phyloP scores from a whole-genome alignment of 2,113 vertebrate genomes.

The Paradoxurus hermaphroditus region DNA sequence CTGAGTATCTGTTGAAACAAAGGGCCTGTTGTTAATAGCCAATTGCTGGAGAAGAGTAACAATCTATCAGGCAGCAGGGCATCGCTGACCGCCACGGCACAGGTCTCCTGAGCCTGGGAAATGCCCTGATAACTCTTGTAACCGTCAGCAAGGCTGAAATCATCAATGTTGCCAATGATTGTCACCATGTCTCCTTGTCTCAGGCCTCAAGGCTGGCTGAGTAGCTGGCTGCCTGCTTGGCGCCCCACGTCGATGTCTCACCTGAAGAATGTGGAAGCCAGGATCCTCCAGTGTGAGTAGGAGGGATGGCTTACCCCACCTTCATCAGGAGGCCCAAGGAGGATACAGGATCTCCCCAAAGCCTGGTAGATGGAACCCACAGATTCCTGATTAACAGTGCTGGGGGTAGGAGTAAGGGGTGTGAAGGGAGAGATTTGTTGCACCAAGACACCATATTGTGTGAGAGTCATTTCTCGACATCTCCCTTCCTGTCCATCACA shows the following conservation, averaged over 20 bases:
- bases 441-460: background rate
- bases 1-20: slow-evolving; percentile 37
- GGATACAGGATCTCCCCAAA: background rate
- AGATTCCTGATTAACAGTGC: background rate
- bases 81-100: background rate
- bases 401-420: background rate
- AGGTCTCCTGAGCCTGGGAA: background rate
- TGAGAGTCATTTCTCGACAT: background rate
- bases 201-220: slow-evolving; percentile 87
- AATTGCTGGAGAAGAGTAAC: slow-evolving; percentile 33
- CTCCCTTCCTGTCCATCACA: background rate
- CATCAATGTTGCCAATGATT: background rate
- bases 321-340: background rate
- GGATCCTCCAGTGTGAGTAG: slow-evolving; percentile 91
- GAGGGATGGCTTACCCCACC: background rate
- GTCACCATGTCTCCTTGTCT: slow-evolving; percentile 34
- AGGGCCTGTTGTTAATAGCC: slow-evolving; percentile 13
- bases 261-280: slow-evolving; percentile 91
- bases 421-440: background rate
- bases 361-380: background rate
- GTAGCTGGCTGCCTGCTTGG: slow-evolving; percentile 92
- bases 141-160: background rate
- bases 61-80: background rate
- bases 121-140: background rate
- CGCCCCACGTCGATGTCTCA: slow-evolving; percentile 94